A percentile compares a stretch with the other conserved stretches of the same genome.
phyloP scores from a whole-genome alignment of 2,797 vertebrate species.

The Periophthalmus magnuspinnatus region DNA sequence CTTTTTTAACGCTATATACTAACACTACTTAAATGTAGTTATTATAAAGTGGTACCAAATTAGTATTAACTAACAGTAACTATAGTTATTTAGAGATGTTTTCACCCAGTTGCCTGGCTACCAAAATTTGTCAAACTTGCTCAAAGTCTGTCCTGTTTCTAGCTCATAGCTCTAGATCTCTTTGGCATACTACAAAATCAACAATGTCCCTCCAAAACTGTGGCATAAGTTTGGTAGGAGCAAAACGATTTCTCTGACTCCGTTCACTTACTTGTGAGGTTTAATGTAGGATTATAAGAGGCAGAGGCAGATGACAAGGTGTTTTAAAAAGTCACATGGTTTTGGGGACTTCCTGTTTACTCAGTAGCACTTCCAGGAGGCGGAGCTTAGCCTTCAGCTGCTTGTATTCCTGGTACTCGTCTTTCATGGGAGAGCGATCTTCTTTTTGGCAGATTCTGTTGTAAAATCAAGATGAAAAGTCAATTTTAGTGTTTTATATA shows the following conservation, averaged over 20 bases:
- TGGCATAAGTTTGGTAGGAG: background rate
- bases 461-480: constrained; percentile 1
- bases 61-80: no score
- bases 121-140: background rate
- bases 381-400: constrained; percentile 92
- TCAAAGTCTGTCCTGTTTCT: background rate
- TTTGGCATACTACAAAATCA: background rate
- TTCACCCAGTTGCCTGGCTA: no score
- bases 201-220: background rate
- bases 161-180: background rate
- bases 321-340: constrained; percentile 36
- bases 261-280: background rate
- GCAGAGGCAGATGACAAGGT: background rate
- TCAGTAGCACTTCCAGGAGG: constrained; percentile 92
- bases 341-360: constrained; percentile 85
- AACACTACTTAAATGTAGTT: no score
- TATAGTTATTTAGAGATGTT: background rate
- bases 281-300: background rate
- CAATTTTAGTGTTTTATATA: background rate
- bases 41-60: no score
- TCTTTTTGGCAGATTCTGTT: constrained; percentile 90
- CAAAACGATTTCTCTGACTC: background rate
- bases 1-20: no score
- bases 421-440: constrained; percentile 87
- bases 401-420: constrained; percentile 93